These are phyloP conservation scores for Lithophane semibrunnea DNA, from an alignment of 2,888 invertebrate species.

Conservation along the genomic window DNA sequence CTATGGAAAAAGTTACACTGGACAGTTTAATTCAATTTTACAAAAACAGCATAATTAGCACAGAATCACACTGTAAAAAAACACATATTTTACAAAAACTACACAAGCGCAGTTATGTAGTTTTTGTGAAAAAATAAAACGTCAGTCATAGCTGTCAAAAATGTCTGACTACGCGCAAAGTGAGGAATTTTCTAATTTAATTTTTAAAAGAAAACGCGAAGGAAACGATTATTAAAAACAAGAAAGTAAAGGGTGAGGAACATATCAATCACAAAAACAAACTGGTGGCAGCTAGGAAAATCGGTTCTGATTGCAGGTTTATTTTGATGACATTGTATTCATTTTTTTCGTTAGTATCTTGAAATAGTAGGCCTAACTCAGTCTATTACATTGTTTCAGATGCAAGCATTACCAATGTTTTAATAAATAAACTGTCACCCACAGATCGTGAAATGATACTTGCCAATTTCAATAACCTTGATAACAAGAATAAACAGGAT, in stretches of 20 bases:
- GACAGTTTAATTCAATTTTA: constrained; percentile 7
- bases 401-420: constrained; percentile 26
- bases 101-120: constrained; percentile 4
- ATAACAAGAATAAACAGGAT: constrained; percentile 37
- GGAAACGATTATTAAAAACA: background rate
- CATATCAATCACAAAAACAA: constrained; percentile 22
- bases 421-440: constrained; percentile 19
- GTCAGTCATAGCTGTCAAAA: background rate
- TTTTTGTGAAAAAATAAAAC: constrained; percentile 25
- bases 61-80: constrained; percentile 7
- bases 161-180: background rate
- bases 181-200: background rate
- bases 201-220: constrained; percentile 4
- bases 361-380: constrained; percentile 8
- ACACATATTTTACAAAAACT: constrained; percentile 7
- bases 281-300: constrained; percentile 29
- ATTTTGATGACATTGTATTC: constrained; percentile 16
- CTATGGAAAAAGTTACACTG: too few species aligned
- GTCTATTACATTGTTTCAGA: constrained; percentile 9
- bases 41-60: constrained; percentile 17
- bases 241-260: constrained; percentile 30
- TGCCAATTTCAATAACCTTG: constrained; percentile 12
- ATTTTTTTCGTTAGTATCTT: constrained; percentile 1
- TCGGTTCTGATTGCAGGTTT: constrained; percentile 36
- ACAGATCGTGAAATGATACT: constrained; percentile 17